Conservation (phyloP, 2,888 invertebrate genomes). For the Rhagophthalmus giganteus region DNA sequence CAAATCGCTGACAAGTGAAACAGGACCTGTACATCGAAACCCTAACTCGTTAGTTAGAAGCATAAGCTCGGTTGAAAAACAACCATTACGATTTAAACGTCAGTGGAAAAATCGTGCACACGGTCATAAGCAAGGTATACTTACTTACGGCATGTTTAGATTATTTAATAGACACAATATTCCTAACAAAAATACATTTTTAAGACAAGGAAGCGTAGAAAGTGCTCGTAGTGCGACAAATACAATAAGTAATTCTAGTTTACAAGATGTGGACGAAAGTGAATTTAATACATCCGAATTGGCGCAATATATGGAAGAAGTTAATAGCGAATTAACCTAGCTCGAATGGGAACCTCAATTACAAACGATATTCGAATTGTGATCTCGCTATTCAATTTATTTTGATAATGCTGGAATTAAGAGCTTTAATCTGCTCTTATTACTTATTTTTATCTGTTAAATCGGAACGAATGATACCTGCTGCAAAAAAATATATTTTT, state of each 20-base stretch:
- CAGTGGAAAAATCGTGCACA: constrained; percentile 4
- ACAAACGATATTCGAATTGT: no score
- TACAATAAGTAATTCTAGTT: constrained; percentile 74
- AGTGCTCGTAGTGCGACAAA: constrained; percentile 40
- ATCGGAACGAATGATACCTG: no score
- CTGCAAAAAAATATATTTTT: no score
- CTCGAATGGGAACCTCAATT: no score
- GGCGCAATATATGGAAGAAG: constrained; percentile 69
- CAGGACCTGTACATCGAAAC: constrained; percentile 12
- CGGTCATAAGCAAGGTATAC: constrained; percentile 9
- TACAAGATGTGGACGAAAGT: constrained; percentile 70
- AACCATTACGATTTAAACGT: not conserved
- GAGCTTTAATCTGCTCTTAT: no score
- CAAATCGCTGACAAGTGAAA: constrained; percentile 30
- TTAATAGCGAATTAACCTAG: constrained; percentile 61
- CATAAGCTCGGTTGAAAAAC: constrained; percentile 5
- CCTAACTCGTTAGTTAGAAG: constrained; percentile 44
- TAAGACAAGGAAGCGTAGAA: constrained; percentile 18
- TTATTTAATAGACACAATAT: constrained; percentile 14
- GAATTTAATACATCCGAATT: constrained; percentile 71
- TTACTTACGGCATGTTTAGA: constrained; percentile 24
- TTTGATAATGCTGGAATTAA: no score
- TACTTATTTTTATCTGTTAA: no score
- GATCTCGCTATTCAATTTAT: no score
- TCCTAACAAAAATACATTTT: constrained; percentile 5